Base-by-base conservation (phyloP, 2,113 vertebrate species). In the Oenanthe melanoleuca region DNA sequence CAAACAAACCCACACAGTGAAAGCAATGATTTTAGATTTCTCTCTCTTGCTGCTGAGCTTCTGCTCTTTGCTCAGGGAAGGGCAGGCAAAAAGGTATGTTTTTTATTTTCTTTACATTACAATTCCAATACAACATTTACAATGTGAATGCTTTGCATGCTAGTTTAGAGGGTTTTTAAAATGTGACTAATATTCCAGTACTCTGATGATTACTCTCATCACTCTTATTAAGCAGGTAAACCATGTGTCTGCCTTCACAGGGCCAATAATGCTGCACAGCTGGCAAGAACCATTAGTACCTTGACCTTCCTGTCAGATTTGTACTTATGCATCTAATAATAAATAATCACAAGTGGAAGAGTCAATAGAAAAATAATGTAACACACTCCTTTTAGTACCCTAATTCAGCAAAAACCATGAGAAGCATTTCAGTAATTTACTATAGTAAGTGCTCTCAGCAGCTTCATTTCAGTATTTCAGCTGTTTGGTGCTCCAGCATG, bases 381-480 rank as follows among this genome's bases (percentile, higher is more conserved):
- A 59, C 31, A 81, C 40, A 31, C 50, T 93, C 40, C 91, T 92
- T 85, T 89, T 60, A 85, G 66, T 56, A 81, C 42, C 67, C 60
- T 88, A 87, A 88, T 96, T 95, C 78, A 89, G 80, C 64, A 78
- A 78, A 94, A 89, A 83, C 87, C 73, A 83, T 31, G 59, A 94
- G 67, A 88, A 80, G 34, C 31, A 75, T 96, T 94, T 92, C 55
- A 87, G 59, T 92, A 72, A 96, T 92, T 85, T 74, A 81, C 79
- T 66, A 33, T 69, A 77, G 92, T 80, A 86, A 96, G 85, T 90
- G 61, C 91, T 93, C 59, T 92, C 92, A 87, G 77, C 66, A 96
- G 72, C 88, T 94, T 92, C n/a, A n/a, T n/a, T n/a, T n/a, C 79
- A 91, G 67, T 66, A 53, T 86, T 97, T 96, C 89, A 96, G 84